Evolutionary conservation across 2,113 vertebrate species (phyloP), one percentile per base, ranked within the genome.

Genomic region (Grus americana): DNA sequence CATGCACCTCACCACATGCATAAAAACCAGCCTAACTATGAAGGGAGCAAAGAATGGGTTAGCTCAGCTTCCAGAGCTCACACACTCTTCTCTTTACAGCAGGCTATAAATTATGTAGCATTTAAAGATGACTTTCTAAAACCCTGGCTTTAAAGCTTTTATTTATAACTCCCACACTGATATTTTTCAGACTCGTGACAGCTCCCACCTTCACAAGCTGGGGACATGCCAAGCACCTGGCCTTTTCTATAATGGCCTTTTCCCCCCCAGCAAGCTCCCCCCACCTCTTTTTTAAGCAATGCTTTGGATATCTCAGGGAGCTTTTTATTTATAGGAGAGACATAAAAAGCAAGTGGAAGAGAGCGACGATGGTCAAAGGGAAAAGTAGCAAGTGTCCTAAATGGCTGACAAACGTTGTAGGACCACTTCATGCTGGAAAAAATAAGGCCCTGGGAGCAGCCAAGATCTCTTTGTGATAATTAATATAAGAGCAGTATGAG

Each of bases 111-210:
- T 98, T 98, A 98, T 89, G 88, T 68, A 96, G 97, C 92, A 96
- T 98, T 98, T 98, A 98, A 98, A 97, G 97, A 95, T 86, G 96
- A 94, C 96, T 98, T 98, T 98, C 96, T 97, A 96, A 98, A 98
- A 92, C 92, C 93, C 82, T 97, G 97, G 97, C 97, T 98, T 96
- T 90, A 93, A 80, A 97, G 86, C 96, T 95, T 96, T 98, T 98
- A 98, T 98, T 98, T 98, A 98, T 98, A 98, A 97, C 98, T 96
- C 97, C 95, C 94, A n/a, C 94, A 96, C 96, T 97, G 98, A 97
- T 97, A 98, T 97, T 98, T 98, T 97, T 98, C 94, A 98, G 97
- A 96, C 97, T 97, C 83, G 80, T 98, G 97, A 98, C 97, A 97
- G 97, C 95, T 97, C 86, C 93, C 97, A 97, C 97, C 92, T 96